A percentile compares a stretch with the other conserved stretches of the same genome.
phyloP scores from a whole-genome alignment of 1,140 invertebrate genomes.

The Trachymyrmex septentrionalis region DNA sequence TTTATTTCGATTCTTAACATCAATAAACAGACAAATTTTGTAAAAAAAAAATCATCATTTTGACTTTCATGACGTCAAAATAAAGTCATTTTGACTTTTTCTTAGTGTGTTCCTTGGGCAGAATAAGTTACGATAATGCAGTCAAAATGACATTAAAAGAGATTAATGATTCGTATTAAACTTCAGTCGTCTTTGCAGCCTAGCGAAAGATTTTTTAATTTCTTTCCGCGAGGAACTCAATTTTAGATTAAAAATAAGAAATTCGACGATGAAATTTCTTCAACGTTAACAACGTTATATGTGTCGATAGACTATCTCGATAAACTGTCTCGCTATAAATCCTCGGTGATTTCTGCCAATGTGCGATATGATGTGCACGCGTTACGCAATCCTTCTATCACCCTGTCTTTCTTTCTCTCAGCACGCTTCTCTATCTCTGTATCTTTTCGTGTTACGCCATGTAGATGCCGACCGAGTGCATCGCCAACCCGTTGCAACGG shows the following conservation, averaged over 20 bases:
- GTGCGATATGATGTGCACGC: background rate
- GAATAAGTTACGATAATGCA: too few relatives aligned
- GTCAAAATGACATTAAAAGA: too few relatives aligned
- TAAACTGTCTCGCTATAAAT: background rate
- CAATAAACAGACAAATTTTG: too few relatives aligned
- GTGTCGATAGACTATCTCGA: background rate
- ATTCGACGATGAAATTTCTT: background rate
- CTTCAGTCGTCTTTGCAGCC: too few relatives aligned
- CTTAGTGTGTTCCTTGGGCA: too few relatives aligned
- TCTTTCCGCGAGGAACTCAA: too few relatives aligned
- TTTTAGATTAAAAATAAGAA: background rate
- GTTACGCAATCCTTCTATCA: slow-evolving; percentile 18
- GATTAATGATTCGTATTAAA: too few relatives aligned
- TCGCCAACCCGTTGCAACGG: slow-evolving; percentile 92
- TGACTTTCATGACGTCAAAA: too few relatives aligned
- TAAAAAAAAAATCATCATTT: too few relatives aligned
- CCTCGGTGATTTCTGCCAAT: background rate
- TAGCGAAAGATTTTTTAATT: background rate
- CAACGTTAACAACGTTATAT: background rate
- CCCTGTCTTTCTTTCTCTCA: too few relatives aligned
- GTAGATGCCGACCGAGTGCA: slow-evolving; percentile 91
- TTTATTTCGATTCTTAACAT: too few relatives aligned
- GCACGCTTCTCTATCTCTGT: background rate
- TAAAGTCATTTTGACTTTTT: too few relatives aligned
- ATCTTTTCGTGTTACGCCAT: slow-evolving; percentile 19